phyloP scores from a whole-genome alignment of 1,140 invertebrate genomes.

The Pteromalus puparum region DNA sequence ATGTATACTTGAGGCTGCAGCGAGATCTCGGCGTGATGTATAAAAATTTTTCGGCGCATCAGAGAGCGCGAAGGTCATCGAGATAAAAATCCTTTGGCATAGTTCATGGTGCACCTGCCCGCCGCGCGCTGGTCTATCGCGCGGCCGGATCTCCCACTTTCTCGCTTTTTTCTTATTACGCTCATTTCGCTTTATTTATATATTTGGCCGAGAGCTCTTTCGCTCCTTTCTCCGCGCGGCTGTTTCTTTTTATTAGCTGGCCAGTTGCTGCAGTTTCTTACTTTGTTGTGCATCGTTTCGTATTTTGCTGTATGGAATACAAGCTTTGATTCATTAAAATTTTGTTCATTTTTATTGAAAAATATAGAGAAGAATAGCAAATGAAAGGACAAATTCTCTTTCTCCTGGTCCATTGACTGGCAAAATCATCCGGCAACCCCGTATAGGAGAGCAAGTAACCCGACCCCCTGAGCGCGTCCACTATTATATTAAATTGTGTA shows the following conservation, averaged over 20 bases:
- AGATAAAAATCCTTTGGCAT: constrained; percentile 27
- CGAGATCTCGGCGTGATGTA: background rate
- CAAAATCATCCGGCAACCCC: constrained; percentile 45
- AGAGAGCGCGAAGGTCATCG: constrained; percentile 38
- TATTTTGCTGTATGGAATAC: background rate
- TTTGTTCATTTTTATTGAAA: no score
- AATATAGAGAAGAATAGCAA: no score
- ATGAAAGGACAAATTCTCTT: background rate
- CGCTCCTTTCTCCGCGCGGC: no score
- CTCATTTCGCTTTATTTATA: constrained; percentile 35
- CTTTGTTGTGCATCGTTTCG: background rate
- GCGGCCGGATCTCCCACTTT: constrained; percentile 12
- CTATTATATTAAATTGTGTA: constrained; percentile 76
- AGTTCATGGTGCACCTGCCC: constrained; percentile 39
- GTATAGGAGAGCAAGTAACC: constrained; percentile 58
- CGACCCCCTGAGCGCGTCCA: constrained; percentile 67
- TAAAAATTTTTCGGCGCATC: constrained; percentile 11
- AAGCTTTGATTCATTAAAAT: no score
- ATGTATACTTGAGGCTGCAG: background rate
- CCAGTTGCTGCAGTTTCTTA: background rate
- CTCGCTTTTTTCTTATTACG: constrained; percentile 6
- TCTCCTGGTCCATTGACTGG: constrained; percentile 1
- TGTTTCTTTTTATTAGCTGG: background rate
- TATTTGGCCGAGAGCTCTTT: background rate
- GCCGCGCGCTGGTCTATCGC: constrained; percentile 5